Percentiles rank a stretch among this genome's conserved stretches.
Conservation (phyloP, 2,797 vertebrate species). For the Microctenopoma steveboyesi region DNA sequence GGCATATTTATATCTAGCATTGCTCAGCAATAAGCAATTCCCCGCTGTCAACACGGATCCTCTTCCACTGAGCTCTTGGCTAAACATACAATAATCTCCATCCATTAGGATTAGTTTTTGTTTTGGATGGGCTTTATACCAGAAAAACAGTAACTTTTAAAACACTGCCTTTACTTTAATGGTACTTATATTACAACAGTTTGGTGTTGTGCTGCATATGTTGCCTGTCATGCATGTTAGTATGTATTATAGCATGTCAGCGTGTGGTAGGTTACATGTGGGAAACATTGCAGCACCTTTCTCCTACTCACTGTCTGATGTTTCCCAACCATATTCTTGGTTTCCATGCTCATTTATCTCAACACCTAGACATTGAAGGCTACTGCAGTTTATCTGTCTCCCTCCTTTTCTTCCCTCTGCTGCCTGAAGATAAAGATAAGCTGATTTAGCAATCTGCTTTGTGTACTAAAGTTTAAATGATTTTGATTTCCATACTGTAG, state of each 20-base stretch:
- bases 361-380: constrained; percentile 33
- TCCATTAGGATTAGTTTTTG: constrained; percentile 40
- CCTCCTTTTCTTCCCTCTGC: constrained; percentile 22
- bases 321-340: constrained; percentile 25
- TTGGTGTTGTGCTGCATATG: not conserved
- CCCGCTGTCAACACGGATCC: constrained; percentile 55
- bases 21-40: constrained; percentile 59
- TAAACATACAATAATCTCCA: constrained; percentile 36
- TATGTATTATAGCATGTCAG: not conserved
- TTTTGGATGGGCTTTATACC: constrained; percentile 24
- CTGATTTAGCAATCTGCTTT: constrained; percentile 52
- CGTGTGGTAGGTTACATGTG: not conserved
- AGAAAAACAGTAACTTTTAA: not conserved
- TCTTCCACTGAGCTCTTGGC: constrained; percentile 52
- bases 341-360: constrained; percentile 43
- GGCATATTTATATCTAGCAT: constrained; percentile 52
- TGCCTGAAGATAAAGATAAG: constrained; percentile 58
- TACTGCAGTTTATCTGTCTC: constrained; percentile 28
- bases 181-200: no score
- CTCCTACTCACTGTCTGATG: not conserved
- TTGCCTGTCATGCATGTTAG: not conserved
- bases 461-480: constrained; percentile 45
- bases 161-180: no score
- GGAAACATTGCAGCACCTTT: constrained; percentile 10
- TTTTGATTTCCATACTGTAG: constrained; percentile 44